Percentiles rank a stretch among this genome's conserved stretches.
Conservation (phyloP, 2,888 invertebrate genomes). For the Marasmarcha lunaedactyla region DNA sequence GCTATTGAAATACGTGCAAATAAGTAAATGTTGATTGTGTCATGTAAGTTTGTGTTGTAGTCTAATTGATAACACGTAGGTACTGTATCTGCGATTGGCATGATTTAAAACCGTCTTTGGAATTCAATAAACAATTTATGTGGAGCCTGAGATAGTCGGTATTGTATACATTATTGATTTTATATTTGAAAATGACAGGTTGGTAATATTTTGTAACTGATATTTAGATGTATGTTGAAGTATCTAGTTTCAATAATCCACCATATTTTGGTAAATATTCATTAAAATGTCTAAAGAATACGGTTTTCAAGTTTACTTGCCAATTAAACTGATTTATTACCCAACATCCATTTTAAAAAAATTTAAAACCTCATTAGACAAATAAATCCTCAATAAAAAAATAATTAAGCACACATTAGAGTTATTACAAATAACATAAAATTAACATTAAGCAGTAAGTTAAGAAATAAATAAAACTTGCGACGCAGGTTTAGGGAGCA, state of each 20-base stretch:
- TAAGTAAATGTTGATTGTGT: too few species aligned
- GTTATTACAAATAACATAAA: too few species aligned
- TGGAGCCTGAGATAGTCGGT: constrained; percentile 17
- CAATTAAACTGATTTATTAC: too few species aligned
- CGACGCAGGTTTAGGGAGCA: constrained; percentile 34
- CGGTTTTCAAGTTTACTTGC: too few species aligned
- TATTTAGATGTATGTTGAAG: constrained; percentile 5
- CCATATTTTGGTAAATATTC: too few species aligned
- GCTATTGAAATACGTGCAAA: too few species aligned
- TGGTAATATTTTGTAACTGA: not conserved
- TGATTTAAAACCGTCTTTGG: constrained; percentile 51
- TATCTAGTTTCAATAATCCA: too few species aligned
- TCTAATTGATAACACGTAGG: constrained; percentile 58
- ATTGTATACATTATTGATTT: constrained; percentile 11
- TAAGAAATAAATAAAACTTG: constrained; percentile 64
- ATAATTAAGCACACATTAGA: too few species aligned
- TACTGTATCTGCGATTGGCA: constrained; percentile 50
- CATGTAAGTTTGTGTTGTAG: constrained; percentile 24
- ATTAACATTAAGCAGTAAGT: constrained; percentile 29
- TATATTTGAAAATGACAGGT: not conserved
- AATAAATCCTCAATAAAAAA: too few species aligned
- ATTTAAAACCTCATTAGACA: too few species aligned
- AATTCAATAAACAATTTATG: constrained; percentile 44
- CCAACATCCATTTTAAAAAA: too few species aligned
- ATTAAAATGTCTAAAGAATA: too few species aligned